Percentiles rank a stretch among this genome's conserved stretches.
These are phyloP conservation scores for Erpornis zantholeuca DNA, from an alignment of 2,113 vertebrate genomes.

Conservation along the genomic window DNA sequence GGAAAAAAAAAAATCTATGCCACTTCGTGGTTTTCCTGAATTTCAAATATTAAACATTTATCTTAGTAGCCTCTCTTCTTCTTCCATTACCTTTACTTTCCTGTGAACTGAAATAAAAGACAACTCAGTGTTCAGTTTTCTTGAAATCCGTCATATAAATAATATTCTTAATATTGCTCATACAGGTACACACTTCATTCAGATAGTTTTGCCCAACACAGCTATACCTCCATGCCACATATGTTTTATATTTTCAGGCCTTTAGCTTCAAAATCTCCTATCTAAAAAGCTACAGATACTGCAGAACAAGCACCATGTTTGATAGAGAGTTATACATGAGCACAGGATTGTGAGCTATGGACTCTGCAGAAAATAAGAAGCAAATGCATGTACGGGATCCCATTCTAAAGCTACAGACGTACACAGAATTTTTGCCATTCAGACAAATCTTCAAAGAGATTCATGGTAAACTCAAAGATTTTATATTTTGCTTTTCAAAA, in stretches of 20 bases:
- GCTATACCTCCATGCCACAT: neutral
- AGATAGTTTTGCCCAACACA: neutral
- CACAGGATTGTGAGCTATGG: neutral
- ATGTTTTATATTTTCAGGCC: neutral
- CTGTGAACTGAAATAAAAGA: neutral
- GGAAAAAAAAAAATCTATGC: neutral
- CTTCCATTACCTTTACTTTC: neutral
- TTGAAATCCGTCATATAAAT: neutral
- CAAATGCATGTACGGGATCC: neutral
- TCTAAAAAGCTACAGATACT: neutral
- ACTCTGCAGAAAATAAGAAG: neutral
- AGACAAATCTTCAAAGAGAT: neutral
- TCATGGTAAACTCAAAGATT: neutral
- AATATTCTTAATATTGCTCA: neutral
- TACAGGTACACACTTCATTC: neutral
- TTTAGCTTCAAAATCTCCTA: neutral
- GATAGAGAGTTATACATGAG: neutral
- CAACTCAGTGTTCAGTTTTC: neutral
- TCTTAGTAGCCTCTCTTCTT: neutral
- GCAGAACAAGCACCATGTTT: neutral
- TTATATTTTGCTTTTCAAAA: neutral
- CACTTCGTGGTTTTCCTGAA: neutral
- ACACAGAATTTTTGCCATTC: neutral
- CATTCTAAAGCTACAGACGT: neutral
- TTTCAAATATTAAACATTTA: slow-evolving; percentile 10